Percentiles rank a stretch among this genome's conserved stretches.
These are phyloP conservation scores for Agriotes lineatus DNA, from an alignment of 2,888 invertebrate species.

Conservation along the genomic window DNA sequence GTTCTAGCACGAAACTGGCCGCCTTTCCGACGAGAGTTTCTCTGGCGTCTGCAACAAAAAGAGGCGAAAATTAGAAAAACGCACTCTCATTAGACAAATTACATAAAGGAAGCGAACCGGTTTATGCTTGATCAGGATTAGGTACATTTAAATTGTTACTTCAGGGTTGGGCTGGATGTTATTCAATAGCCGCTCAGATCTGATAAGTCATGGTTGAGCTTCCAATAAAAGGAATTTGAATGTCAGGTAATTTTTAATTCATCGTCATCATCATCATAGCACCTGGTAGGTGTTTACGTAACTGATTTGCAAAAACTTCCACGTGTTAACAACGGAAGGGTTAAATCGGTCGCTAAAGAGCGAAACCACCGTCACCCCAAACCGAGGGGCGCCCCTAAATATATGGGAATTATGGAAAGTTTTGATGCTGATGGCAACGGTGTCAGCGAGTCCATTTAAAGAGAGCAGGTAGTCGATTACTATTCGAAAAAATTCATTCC, in stretches of 20 bases:
- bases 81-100: not conserved
- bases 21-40: conserved; percentile 74
- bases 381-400: not conserved
- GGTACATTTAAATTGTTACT: no score
- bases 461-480: conserved; percentile 41
- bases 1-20: conserved; percentile 63
- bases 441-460: conserved; percentile 27
- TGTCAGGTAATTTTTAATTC: no score
- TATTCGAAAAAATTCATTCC: conserved; percentile 37
- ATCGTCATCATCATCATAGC: no score
- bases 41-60: conserved; percentile 75
- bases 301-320: not conserved
- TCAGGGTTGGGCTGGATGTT: no score
- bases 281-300: not conserved
- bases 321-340: conserved; percentile 6
- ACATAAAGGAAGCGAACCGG: no score
- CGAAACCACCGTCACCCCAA: conserved; percentile 18
- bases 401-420: conserved; percentile 14
- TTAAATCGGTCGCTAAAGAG: conserved; percentile 29
- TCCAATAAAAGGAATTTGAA: no score
- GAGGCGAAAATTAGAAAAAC: conserved; percentile 39
- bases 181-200: no score
- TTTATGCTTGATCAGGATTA: no score
- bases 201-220: no score
- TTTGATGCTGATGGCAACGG: conserved; percentile 15